A percentile compares a stretch with the other conserved stretches of the same genome.
Conservation (phyloP, 2,888 invertebrate genomes). For the Synanthedon formicaeformis region DNA sequence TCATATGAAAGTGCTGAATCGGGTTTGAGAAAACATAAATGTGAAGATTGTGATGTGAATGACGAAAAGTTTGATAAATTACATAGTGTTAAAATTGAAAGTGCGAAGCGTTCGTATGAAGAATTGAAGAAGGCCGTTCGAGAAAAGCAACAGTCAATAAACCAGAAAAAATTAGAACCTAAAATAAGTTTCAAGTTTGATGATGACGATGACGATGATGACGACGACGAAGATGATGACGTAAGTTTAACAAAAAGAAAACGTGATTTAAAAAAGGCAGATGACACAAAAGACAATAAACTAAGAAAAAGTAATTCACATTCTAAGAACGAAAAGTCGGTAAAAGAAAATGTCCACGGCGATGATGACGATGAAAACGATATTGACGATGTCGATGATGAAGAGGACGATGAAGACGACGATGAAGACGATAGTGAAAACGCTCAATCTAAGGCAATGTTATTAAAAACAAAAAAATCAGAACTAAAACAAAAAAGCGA, state of each 20-base stretch:
- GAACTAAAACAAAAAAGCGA: neutral
- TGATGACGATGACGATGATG: conserved; percentile 13
- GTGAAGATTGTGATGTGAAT: conserved; percentile 56
- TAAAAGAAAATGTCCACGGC: neutral
- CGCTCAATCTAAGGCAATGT: neutral
- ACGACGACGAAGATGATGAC: conserved; percentile 11
- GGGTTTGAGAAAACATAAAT: conserved; percentile 39
- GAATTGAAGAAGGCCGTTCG: conserved; percentile 37
- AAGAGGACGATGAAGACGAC: conserved; percentile 1
- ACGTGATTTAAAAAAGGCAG: neutral
- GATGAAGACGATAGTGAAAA: neutral
- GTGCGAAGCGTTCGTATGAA: conserved; percentile 37
- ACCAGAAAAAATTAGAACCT: conserved; percentile 1
- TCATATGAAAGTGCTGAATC: conserved; percentile 25
- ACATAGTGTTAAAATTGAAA: conserved; percentile 47
- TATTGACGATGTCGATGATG: conserved; percentile 4
- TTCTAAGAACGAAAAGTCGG: neutral
- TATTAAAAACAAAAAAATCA: neutral
- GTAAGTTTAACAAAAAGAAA: conserved; percentile 4
- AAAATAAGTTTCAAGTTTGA: conserved; percentile 7
- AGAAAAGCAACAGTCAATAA: conserved; percentile 16
- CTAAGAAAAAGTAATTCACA: neutral
- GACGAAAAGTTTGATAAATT: conserved; percentile 35
- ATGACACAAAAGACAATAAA: neutral
- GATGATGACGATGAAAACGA: neutral